A percentile compares a stretch with the other conserved stretches of the same genome.
Conservation (phyloP, 2,888 invertebrate species). For the Andrena haemorrhoa region DNA sequence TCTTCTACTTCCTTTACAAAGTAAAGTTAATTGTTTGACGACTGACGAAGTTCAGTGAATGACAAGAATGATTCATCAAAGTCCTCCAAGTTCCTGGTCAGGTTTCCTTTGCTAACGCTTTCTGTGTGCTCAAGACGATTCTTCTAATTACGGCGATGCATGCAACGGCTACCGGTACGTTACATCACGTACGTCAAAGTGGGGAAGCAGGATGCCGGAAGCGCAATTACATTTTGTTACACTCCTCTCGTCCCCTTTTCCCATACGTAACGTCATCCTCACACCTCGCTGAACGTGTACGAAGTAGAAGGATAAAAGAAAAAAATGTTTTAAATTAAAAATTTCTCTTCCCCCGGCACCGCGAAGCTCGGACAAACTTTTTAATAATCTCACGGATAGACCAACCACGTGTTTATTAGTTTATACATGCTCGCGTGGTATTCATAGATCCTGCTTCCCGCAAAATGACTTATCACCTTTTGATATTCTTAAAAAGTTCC, state of each 20-base stretch:
- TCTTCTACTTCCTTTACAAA: neutral
- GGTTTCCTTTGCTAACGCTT: neutral
- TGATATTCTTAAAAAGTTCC: too few species aligned
- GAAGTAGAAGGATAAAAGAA: neutral
- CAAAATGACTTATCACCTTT: too few species aligned
- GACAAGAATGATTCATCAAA: neutral
- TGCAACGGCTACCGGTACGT: neutral
- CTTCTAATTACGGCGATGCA: slow-evolving; percentile 1
- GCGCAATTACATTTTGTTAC: slow-evolving; percentile 38
- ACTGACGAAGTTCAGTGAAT: too few species aligned
- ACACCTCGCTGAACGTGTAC: too few species aligned
- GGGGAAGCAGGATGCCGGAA: slow-evolving; percentile 28
- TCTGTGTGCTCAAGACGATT: neutral
- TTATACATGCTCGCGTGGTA: too few species aligned
- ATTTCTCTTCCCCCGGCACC: neutral
- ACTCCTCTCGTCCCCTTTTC: slow-evolving; percentile 10
- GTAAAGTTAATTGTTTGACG: too few species aligned
- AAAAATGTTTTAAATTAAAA: neutral
- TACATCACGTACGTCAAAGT: slow-evolving; percentile 2
- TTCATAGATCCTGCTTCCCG: too few species aligned
- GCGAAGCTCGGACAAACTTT: neutral
- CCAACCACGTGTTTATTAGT: too few species aligned
- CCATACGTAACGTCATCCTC: neutral
- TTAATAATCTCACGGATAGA: neutral
- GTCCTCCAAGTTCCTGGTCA: neutral